Evolutionary conservation across 1,140 invertebrate genomes (phyloP).

Genomic region (Triops longicaudatus): DNA sequence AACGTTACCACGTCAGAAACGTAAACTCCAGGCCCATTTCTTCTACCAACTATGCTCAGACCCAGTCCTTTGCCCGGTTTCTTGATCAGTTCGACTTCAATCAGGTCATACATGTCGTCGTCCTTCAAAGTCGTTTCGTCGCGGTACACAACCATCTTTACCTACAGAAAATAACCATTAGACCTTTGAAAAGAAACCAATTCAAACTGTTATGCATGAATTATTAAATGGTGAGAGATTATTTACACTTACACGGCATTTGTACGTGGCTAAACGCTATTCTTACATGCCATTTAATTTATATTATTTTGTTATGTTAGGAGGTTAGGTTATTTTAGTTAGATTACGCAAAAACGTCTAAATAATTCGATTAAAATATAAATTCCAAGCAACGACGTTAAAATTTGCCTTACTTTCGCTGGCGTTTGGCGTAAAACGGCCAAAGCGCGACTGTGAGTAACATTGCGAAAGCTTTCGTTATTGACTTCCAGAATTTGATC

Average conservation of each 20-base stretch:
- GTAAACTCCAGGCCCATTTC: conserved; percentile 80
- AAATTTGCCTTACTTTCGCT: conserved; percentile 46
- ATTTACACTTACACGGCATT: no score
- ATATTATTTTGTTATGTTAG: no score
- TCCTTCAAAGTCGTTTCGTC: conserved; percentile 59
- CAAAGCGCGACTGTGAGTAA: conserved; percentile 52
- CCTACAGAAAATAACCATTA: conserved; percentile 49
- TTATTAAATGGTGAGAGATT: no score
- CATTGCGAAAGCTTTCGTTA: conserved; percentile 60
- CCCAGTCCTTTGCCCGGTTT: conserved; percentile 89
- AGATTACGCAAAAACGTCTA: no score
- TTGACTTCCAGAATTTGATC: conserved; percentile 91
- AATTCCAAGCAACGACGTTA: not conserved
- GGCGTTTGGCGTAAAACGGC: conserved; percentile 62
- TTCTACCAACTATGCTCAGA: conserved; percentile 77
- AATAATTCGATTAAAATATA: no score
- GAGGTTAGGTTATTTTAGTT: no score
- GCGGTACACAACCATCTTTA: conserved; percentile 80
- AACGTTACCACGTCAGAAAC: conserved; percentile 83
- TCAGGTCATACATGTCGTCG: conserved; percentile 63
- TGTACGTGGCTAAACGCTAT: no score
- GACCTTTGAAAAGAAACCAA: conserved; percentile 26
- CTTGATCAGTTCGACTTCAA: conserved; percentile 83
- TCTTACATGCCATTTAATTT: no score
- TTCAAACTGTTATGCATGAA: not conserved